A percentile compares a stretch with the other conserved stretches of the same genome.
Evolutionary conservation across 2,888 invertebrate species (phyloP).

Genomic region (Ditylenchus weischeri): DNA sequence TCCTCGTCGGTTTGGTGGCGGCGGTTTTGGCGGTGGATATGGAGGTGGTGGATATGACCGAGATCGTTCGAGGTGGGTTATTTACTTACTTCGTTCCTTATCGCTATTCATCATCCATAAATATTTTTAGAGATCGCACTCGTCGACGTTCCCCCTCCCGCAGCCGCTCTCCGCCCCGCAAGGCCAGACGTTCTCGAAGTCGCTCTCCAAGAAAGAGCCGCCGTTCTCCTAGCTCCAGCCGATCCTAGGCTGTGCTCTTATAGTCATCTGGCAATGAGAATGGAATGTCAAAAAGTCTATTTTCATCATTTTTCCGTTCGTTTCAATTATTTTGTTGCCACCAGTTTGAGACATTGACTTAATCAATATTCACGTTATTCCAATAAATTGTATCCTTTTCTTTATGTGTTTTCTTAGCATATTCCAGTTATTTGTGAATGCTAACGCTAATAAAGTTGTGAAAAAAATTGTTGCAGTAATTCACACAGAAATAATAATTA

Average conservation of each 20-base stretch:
- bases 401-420: too few species aligned
- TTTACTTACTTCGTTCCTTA: background rate
- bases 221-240: too few species aligned
- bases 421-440: too few species aligned
- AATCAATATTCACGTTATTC: too few species aligned
- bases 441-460: background rate
- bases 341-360: too few species aligned
- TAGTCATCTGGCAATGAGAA: too few species aligned
- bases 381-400: too few species aligned
- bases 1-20: conserved; percentile 14
- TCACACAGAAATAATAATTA: background rate
- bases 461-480: background rate
- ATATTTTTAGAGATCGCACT: conserved; percentile 13
- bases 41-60: conserved; percentile 6
- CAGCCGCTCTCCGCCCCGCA: conserved; percentile 15
- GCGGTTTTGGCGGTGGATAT: conserved; percentile 8
- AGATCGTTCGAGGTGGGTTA: background rate
- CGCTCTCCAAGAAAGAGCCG: conserved; percentile 13
- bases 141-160: conserved; percentile 27
- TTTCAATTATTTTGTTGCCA: too few species aligned
- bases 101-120: background rate
- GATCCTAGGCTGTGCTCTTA: too few species aligned
- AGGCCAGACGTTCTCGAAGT: conserved; percentile 13
- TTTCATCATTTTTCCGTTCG: too few species aligned
- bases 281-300: too few species aligned